Base-by-base conservation (phyloP, 2,888 invertebrate species). In the Ernsta delagoae region DNA sequence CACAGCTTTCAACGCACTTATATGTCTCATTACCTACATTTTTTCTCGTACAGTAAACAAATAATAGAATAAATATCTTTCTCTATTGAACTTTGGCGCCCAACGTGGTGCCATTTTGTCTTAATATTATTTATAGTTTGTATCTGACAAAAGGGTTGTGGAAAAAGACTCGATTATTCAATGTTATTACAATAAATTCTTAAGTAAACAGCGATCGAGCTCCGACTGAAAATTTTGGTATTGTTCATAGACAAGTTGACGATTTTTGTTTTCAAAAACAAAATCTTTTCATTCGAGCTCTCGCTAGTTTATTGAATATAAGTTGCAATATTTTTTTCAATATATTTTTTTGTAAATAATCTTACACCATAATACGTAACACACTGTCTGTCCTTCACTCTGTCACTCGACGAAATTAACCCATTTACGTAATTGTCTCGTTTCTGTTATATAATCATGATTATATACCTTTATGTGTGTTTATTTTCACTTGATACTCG, bases 101-200 rank as follows among this genome's bases (percentile, higher is more conserved):
- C 74, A 24, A 70, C 39, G 54, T 57, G 59, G 73, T 67, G 63
- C 69, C 64, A 56, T 39, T 62, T 64, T 70, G 48, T 50, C 41
- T 43, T 59, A 39, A 60, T 70, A 69, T 74, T 65, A 62, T 62
- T 71, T 45, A 68, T 71, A 76, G 61, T 71, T 76, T 71, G 72
- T 72, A 72, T 75, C 75, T 75, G 75, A 76, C 79, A 78, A 85
- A 92, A 92, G 90, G 93, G 92, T 92, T 92, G 92, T 92, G 92
- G 92, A 92, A 85, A 82, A 84, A 85, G 90, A 89, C 87, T 87
- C 84, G 73, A 71, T 67, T 59, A 53, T 53, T 74, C 73, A 73
- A 74, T 71, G 72, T 73, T 59, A 70, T 65, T 64, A 36, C 56
- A 65, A 34, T 34, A n/a, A 56, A 56, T 34, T 70, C 36, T 60